Conservation (phyloP, 2,797 vertebrate genomes). For the Eulemur rubriventer region DNA sequence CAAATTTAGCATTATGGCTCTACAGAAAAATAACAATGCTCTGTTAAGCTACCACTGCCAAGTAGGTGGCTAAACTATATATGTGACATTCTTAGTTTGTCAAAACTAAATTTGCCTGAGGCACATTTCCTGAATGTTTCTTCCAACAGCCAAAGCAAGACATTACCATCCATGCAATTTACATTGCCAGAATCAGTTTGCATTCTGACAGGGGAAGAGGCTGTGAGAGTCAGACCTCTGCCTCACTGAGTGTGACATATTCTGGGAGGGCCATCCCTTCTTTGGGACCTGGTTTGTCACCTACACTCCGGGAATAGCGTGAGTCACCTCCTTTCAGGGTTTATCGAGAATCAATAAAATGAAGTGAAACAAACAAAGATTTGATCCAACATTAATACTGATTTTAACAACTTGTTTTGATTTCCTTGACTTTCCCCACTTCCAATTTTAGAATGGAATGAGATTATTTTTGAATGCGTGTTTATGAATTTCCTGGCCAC, state of each 20-base stretch:
- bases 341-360: neutral
- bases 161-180: neutral
- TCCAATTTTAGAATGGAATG: constrained; percentile 68
- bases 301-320: no score
- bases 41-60: neutral
- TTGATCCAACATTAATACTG: neutral
- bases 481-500: constrained; percentile 57
- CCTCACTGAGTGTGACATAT: accelerated
- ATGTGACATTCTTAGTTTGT: constrained; percentile 21
- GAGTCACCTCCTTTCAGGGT: neutral
- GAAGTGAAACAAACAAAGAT: neutral
- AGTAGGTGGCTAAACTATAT: neutral
- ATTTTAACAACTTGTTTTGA: neutral
- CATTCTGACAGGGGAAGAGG: neutral
- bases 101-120: neutral
- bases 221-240: accelerated
- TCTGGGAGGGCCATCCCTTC: neutral
- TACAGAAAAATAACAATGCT: constrained; percentile 1
- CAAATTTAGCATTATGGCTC: constrained; percentile 1
- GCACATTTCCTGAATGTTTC: neutral
- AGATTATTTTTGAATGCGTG: constrained; percentile 47
- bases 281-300: neutral
- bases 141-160: constrained; percentile 15
- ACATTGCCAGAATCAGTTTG: neutral
- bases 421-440: neutral